Conservation (phyloP, 2,113 vertebrate species). For the Antechinus flavipes region DNA sequence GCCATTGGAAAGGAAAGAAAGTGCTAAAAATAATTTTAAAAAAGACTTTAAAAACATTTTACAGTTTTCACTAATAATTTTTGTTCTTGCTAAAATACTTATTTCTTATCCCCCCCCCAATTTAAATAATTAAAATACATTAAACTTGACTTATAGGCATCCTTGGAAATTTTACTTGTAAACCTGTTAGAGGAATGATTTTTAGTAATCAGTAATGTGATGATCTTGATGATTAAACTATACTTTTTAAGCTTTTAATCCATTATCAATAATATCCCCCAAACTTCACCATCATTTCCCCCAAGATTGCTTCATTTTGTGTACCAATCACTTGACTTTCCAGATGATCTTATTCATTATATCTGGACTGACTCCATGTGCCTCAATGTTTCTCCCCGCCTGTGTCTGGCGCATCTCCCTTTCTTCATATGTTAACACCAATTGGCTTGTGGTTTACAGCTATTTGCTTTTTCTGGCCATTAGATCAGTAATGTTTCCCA, state of each 20-base stretch:
- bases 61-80: neutral
- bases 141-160: neutral
- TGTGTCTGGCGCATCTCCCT: conserved; percentile 52
- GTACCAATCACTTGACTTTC: neutral
- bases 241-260: neutral
- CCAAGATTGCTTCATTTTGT: too few species aligned
- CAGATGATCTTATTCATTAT: neutral
- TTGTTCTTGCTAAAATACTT: neutral
- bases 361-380: conserved; percentile 41
- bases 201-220: neutral
- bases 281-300: neutral
- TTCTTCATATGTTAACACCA: conserved; percentile 63
- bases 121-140: neutral
- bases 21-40: neutral
- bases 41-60: neutral
- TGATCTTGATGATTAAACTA: neutral
- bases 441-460: conserved; percentile 53
- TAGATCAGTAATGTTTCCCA: conserved; percentile 63
- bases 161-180: neutral
- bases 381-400: conserved; percentile 40
- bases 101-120: neutral
- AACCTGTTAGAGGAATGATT: neutral
- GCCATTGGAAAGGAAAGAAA: neutral
- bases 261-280: neutral
- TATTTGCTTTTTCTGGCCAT: conserved; percentile 62